Evolutionary conservation across 2,113 vertebrate genomes (phyloP).

Genomic region (Empidonax alnorum): DNA sequence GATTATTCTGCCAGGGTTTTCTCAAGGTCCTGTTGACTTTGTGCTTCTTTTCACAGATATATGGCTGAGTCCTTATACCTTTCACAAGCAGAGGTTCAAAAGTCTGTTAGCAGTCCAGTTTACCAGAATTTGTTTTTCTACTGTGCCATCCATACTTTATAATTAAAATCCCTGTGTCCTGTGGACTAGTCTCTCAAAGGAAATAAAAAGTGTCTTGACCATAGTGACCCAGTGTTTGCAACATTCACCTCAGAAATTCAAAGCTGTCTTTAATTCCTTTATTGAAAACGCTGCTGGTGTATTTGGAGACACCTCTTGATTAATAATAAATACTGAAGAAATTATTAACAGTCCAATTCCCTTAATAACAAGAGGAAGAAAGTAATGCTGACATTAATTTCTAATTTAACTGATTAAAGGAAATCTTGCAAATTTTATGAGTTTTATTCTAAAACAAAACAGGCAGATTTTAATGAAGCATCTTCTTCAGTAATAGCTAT

Average conservation of each 20-base stretch:
- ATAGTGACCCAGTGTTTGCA: background rate
- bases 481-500: background rate
- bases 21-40: constrained; percentile 18
- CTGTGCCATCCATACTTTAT: background rate
- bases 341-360: constrained; percentile 9
- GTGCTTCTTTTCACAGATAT: background rate
- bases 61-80: background rate
- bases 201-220: background rate
- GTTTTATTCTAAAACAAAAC: constrained; percentile 24
- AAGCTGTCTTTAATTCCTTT: background rate
- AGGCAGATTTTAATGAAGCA: constrained; percentile 15
- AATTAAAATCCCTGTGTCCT: background rate
- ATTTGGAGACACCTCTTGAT: background rate
- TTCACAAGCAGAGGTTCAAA: background rate
- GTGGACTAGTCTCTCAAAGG: background rate
- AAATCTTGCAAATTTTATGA: constrained; percentile 1
- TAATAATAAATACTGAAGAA: background rate
- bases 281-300: background rate
- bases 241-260: background rate
- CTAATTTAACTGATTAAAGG: constrained; percentile 8
- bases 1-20: background rate
- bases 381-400: background rate
- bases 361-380: constrained; percentile 12
- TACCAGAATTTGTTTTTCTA: background rate
- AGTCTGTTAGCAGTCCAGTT: background rate